phyloP scores from a whole-genome alignment of 2,888 invertebrate species.

The Phrixothrix hirtus region DNA sequence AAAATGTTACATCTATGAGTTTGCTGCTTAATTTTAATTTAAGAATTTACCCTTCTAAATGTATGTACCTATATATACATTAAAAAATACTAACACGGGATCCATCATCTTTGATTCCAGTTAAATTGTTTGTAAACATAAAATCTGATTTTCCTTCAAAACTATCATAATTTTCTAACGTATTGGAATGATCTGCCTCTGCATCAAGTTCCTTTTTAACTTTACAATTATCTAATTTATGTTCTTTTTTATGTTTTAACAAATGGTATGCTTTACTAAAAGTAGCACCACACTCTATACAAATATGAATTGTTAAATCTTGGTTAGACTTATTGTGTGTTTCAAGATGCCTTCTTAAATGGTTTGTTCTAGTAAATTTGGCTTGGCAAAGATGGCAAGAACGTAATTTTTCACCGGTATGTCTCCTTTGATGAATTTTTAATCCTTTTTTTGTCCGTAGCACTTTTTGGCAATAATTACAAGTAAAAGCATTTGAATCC shows the following conservation, averaged over 20 bases:
- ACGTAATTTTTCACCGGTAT: slow-evolving; percentile 50
- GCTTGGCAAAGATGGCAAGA: slow-evolving; percentile 49
- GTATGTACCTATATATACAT: background rate
- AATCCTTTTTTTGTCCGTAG: slow-evolving; percentile 48
- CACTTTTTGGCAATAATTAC: slow-evolving; percentile 48
- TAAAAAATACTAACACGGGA: background rate
- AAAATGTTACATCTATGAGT: background rate
- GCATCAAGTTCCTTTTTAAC: slow-evolving; percentile 25
- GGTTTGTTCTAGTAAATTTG: slow-evolving; percentile 49
- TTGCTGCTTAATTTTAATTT: no score
- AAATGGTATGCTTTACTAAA: slow-evolving; percentile 41
- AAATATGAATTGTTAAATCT: slow-evolving; percentile 35
- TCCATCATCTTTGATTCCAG: background rate
- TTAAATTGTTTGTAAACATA: background rate
- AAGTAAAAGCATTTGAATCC: slow-evolving; percentile 40
- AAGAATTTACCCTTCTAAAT: no score
- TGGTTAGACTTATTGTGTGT: slow-evolving; percentile 42
- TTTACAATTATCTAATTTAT: slow-evolving; percentile 28
- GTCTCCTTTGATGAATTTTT: slow-evolving; percentile 48
- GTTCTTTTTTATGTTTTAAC: slow-evolving; percentile 40
- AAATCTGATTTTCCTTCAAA: slow-evolving; percentile 1
- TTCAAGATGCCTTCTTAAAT: slow-evolving; percentile 50
- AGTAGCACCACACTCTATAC: slow-evolving; percentile 40
- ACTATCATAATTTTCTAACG: slow-evolving; percentile 20
- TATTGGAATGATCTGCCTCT: slow-evolving; percentile 26